A percentile compares a stretch with the other conserved stretches of the same genome.
Conservation (phyloP, 2,888 invertebrate species). For the Phymatocera aterrima region DNA sequence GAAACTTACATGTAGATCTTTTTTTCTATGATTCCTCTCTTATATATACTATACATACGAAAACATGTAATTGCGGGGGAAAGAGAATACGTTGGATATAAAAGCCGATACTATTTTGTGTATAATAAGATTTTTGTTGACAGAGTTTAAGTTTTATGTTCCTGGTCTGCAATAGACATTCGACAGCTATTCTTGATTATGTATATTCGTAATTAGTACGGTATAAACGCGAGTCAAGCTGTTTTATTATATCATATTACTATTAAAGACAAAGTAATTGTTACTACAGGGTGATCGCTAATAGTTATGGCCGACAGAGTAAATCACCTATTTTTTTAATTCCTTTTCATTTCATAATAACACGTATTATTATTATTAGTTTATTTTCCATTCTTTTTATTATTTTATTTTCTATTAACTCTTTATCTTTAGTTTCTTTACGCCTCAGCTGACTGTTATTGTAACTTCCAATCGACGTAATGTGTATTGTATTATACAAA, state of each 20-base stretch:
- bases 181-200: slow-evolving; percentile 46
- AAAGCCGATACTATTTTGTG: slow-evolving; percentile 5
- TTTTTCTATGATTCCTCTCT: background rate
- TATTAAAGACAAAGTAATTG: background rate
- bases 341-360: background rate
- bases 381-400: background rate
- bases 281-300: slow-evolving; percentile 30
- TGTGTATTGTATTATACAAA: slow-evolving; percentile 1
- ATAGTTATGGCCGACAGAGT: slow-evolving; percentile 36
- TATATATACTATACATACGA: background rate
- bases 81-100: background rate
- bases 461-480: slow-evolving; percentile 57
- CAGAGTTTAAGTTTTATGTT: slow-evolving; percentile 66
- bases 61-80: background rate
- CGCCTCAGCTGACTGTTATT: slow-evolving; percentile 49
- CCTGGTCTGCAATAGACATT: slow-evolving; percentile 63
- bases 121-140: slow-evolving; percentile 51
- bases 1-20: slow-evolving; percentile 22
- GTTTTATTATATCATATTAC: background rate
- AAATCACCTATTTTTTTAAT: slow-evolving; percentile 25
- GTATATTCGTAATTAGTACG: slow-evolving; percentile 54
- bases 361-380: background rate
- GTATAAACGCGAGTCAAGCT: slow-evolving; percentile 42
- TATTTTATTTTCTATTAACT: background rate
- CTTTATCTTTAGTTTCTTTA: background rate